phyloP scores from a whole-genome alignment of 2,797 vertebrate species.

The Pagetopsis macropterus region DNA sequence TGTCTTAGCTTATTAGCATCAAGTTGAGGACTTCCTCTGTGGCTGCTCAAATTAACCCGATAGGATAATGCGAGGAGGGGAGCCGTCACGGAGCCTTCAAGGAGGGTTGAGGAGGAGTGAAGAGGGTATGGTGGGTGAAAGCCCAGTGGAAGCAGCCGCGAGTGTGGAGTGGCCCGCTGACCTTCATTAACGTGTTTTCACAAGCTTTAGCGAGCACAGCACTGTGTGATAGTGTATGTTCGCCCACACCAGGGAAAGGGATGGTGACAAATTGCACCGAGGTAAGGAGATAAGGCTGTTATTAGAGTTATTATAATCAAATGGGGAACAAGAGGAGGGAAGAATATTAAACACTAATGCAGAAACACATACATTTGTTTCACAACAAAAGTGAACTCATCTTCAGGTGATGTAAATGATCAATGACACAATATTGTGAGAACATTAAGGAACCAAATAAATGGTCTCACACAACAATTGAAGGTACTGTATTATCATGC shows the following conservation, averaged over 20 bases:
- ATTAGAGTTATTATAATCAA: constrained; percentile 65
- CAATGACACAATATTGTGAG: constrained; percentile 9
- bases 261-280: constrained; percentile 66
- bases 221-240: constrained; percentile 48
- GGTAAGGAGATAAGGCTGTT: constrained; percentile 66
- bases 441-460: constrained; percentile 12
- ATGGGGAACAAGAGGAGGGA: constrained; percentile 19
- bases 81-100: constrained; percentile 33
- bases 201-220: constrained; percentile 38
- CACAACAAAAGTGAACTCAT: constrained; percentile 40
- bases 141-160: constrained; percentile 46
- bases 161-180: constrained; percentile 58
- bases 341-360: constrained; percentile 47
- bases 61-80: constrained; percentile 41
- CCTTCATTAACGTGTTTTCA: constrained; percentile 76
- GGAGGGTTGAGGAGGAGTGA: constrained; percentile 33
- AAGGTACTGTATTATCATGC: background rate
- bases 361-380: constrained; percentile 24
- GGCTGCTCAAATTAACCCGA: constrained; percentile 49
- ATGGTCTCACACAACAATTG: background rate
- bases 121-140: constrained; percentile 50
- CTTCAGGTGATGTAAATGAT: constrained; percentile 32
- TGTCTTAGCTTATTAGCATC: constrained; percentile 58
- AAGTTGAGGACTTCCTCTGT: constrained; percentile 41
- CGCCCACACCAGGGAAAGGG: constrained; percentile 31